These are phyloP conservation scores for Psilopsiagon aymara DNA, from an alignment of 2,113 vertebrate species.

Conservation along the genomic window DNA sequence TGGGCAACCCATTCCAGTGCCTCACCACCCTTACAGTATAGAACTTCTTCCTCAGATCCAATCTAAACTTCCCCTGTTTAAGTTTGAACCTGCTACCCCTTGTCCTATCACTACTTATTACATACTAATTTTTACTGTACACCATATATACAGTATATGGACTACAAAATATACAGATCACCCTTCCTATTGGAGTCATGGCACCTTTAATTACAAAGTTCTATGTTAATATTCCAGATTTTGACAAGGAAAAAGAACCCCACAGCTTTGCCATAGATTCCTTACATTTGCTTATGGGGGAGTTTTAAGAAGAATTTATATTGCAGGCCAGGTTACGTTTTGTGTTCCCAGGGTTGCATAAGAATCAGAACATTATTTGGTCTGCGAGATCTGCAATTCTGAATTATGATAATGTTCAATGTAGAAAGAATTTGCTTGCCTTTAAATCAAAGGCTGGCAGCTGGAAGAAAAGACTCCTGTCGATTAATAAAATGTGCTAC, in stretches of 20 bases:
- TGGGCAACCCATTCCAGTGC: no score
- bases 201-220: background rate
- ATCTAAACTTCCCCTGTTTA: no score
- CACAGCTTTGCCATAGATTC: background rate
- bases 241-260: background rate
- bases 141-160: background rate
- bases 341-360: background rate
- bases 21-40: no score
- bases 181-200: background rate
- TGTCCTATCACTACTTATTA: background rate
- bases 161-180: background rate
- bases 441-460: background rate
- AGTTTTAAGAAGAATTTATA: background rate
- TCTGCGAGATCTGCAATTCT: background rate
- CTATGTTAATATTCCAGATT: background rate
- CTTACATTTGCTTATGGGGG: background rate
- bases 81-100: no score
- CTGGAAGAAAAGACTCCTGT: background rate
- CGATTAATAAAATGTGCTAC: background rate
- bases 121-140: background rate
- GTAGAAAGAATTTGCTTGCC: background rate
- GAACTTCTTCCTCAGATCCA: no score
- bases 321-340: background rate
- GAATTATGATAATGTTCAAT: background rate
- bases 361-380: background rate